Percentiles rank a stretch among this genome's conserved stretches.
Evolutionary conservation across 1,140 invertebrate species (phyloP).

Genomic region (Drosophila pruinosa): DNA sequence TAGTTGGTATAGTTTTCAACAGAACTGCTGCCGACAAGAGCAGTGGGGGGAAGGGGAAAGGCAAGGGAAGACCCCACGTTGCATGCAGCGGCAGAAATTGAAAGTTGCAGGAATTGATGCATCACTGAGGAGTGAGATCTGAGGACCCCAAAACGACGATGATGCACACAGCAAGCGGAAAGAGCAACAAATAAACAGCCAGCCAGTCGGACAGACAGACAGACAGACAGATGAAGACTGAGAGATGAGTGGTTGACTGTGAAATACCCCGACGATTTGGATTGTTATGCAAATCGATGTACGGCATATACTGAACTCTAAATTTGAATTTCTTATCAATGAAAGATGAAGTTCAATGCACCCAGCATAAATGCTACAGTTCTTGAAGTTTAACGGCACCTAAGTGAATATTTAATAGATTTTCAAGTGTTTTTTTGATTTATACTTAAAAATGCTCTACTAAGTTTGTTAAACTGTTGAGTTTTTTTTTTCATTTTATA

Average conservation of each 20-base stretch:
- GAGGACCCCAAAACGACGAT: constrained; percentile 7
- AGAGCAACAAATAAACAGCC: neutral
- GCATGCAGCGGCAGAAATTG: constrained; percentile 32
- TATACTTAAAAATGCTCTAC: neutral
- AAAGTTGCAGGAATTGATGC: constrained; percentile 39
- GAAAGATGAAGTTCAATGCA: constrained; percentile 18
- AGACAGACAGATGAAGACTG: neutral
- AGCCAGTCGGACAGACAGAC: neutral
- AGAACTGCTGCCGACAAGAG: constrained; percentile 26
- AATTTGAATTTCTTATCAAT: constrained; percentile 25
- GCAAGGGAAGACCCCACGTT: neutral
- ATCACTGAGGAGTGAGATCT: constrained; percentile 11
- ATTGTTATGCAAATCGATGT: constrained; percentile 18
- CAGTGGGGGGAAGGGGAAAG: neutral
- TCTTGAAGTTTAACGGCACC: neutral
- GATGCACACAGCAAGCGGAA: constrained; percentile 12
- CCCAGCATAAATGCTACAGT: neutral
- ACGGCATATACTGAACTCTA: neutral
- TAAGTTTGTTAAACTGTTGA: neutral
- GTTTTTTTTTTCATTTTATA: no score
- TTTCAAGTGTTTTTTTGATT: neutral
- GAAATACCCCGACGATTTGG: constrained; percentile 12
- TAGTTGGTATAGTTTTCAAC: constrained; percentile 29
- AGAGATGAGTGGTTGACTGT: constrained; percentile 7
- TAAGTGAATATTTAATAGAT: neutral